phyloP scores from a whole-genome alignment of 2,113 vertebrate species.

The Lepidothrix coronata region DNA sequence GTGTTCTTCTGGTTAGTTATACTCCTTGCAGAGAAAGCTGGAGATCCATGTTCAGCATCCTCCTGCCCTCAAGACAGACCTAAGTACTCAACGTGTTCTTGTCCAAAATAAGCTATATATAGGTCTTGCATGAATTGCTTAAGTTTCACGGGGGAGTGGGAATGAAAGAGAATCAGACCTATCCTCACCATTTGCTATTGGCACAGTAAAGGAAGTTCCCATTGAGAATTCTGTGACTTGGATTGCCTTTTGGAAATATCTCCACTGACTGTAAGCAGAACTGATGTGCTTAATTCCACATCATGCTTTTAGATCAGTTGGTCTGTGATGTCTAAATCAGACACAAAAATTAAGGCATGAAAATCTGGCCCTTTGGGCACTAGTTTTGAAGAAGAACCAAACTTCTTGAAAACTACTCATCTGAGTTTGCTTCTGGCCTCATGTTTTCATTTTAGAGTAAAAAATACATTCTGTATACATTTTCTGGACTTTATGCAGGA shows the following conservation, averaged over 20 bases:
- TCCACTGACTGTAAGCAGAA: background rate
- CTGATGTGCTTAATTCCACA: accelerated
- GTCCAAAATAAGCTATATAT: background rate
- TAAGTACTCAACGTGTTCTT: background rate
- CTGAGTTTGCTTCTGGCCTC: background rate
- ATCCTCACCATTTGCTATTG: background rate
- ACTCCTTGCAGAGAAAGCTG: background rate
- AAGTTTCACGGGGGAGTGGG: background rate
- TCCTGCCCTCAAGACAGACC: background rate
- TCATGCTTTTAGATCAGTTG: background rate
- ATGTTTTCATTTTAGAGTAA: background rate
- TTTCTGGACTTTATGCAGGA: background rate
- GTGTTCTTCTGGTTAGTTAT: background rate
- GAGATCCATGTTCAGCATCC: background rate
- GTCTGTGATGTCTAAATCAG: background rate
- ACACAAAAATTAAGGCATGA: background rate
- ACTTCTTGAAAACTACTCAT: background rate
- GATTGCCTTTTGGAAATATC: background rate
- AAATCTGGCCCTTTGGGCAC: background rate
- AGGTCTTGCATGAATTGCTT: background rate
- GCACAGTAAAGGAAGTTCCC: background rate
- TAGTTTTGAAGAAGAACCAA: background rate
- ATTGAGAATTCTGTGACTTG: background rate
- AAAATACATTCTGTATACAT: background rate
- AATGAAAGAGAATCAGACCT: background rate